Conservation (phyloP, 2,888 invertebrate genomes). For the Philereme vetulata region DNA sequence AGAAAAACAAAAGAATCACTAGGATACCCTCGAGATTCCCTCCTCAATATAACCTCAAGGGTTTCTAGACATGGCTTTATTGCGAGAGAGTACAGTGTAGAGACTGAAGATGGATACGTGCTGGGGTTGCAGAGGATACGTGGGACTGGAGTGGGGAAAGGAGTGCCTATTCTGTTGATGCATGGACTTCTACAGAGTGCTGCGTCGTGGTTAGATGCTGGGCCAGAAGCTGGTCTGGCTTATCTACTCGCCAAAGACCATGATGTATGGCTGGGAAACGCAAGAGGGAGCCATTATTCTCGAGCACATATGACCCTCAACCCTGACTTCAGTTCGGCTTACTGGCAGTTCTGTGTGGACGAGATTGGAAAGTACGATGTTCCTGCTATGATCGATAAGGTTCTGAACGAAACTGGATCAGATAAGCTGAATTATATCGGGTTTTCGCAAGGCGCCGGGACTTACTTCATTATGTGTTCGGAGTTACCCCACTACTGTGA, state of each 20-base stretch:
- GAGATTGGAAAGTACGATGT: conserved; percentile 90
- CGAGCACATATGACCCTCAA: conserved; percentile 71
- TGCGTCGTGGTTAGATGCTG: conserved; percentile 64
- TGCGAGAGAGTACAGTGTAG: conserved; percentile 57
- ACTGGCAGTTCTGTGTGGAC: conserved; percentile 88
- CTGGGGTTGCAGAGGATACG: conserved; percentile 48
- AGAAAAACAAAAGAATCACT: conserved; percentile 31
- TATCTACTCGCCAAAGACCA: conserved; percentile 48
- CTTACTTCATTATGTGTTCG: conserved; percentile 86
- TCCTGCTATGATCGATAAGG: conserved; percentile 83
- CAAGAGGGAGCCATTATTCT: conserved; percentile 62
- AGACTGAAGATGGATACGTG: conserved; percentile 66
- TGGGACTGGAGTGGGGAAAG: conserved; percentile 21
- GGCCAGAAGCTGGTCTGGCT: conserved; percentile 52
- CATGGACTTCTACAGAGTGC: conserved; percentile 66
- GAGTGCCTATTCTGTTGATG: conserved; percentile 62
- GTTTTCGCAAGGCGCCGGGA: conserved; percentile 89
- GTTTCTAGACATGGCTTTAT: conserved; percentile 49
- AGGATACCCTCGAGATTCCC: conserved; percentile 39
- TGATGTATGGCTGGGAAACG: conserved; percentile 45
- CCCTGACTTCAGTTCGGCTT: conserved; percentile 62
- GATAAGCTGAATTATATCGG: conserved; percentile 82
- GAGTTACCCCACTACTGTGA: conserved; percentile 85
- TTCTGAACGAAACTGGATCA: conserved; percentile 52
- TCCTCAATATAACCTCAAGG: conserved; percentile 38